Conservation (phyloP, 2,113 vertebrate genomes). For the Chaetorhynchus papuensis region DNA sequence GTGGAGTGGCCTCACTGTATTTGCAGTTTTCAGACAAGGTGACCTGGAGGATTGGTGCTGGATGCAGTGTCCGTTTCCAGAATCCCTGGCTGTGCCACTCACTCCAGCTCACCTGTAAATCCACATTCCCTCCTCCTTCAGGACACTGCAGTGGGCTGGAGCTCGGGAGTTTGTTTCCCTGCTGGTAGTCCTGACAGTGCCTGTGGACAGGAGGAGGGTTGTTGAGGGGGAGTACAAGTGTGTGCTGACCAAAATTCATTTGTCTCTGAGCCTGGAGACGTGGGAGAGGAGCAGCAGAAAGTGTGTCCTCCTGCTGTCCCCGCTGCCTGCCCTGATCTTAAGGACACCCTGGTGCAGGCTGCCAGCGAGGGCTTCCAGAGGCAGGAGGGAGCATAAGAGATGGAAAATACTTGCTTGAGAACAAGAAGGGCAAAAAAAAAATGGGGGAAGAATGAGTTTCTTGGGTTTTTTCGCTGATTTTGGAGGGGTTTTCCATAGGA, state of each 20-base stretch:
- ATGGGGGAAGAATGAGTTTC: background rate
- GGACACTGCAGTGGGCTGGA: background rate
- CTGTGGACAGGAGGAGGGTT: background rate
- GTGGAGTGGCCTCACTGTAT: background rate
- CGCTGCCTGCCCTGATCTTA: background rate
- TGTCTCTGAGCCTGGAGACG: background rate
- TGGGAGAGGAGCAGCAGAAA: background rate
- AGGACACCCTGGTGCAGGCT: background rate
- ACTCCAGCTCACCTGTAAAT: background rate
- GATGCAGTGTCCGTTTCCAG: fast-evolving
- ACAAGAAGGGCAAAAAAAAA: background rate
- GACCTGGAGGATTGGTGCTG: background rate
- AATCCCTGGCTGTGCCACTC: background rate
- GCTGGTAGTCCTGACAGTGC: background rate
- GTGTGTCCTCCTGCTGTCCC: background rate
- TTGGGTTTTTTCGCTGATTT: background rate
- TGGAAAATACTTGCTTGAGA: background rate
- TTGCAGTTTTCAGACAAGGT: background rate
- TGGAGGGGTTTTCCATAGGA: background rate
- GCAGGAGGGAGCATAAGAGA: fast-evolving
- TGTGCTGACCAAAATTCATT: background rate
- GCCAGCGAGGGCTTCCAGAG: fast-evolving
- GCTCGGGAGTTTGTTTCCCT: background rate
- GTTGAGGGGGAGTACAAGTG: background rate
- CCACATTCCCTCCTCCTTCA: background rate